Base-by-base conservation (phyloP, 2,113 vertebrate species). In the Cottus gobio region DNA sequence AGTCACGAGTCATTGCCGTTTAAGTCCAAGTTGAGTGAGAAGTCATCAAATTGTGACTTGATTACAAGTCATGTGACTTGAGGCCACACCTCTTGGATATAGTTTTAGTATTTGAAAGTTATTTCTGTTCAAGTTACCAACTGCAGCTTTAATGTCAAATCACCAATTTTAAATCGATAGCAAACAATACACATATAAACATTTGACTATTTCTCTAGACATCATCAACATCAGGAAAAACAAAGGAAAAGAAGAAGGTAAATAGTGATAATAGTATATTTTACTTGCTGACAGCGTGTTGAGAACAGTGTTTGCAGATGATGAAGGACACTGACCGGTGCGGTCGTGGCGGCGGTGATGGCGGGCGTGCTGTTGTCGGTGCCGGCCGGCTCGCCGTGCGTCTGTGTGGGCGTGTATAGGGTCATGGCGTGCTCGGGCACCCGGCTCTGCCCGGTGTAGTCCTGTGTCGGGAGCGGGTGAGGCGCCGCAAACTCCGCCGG, bases 361-460 rank as follows among this genome's bases (percentile, higher is more conserved):
- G 96, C 89, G 86, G 97, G 95, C 67, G 96, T 95, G 95, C 94
- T 96, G 96, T 92, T 94, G 71, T 98, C 97, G 2, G 89, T 90
- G 94, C 95, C 95, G 0, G 95, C 93, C 92, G 93, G 96, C 90
- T 99, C 97, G 16, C 94, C 91, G 93, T 97, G 97, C 74, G 96
- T 97, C 94, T 97, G 97, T 88, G 97, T 96, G 93, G 97, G 95
- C 72, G 97, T 97, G 95, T 97, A 99, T 83, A 98, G 96, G 87
- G 95, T 96, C 96, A 99, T 94, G 94, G 96, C 92, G 60, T 97
- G 97, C 92, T 99, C 97, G 0, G 97, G 95, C 4, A 96, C 96
- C 5, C 97, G 94, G 94, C 94, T 97, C 95, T 97, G 97, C 92
- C 96, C 97, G 16, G 94, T 90, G 93, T 96, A 98, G 94, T 98